A percentile compares a stretch with the other conserved stretches of the same genome.
These are phyloP conservation scores for Lepidochrysops patricia DNA, from an alignment of 2,888 invertebrate genomes.

Conservation along the genomic window DNA sequence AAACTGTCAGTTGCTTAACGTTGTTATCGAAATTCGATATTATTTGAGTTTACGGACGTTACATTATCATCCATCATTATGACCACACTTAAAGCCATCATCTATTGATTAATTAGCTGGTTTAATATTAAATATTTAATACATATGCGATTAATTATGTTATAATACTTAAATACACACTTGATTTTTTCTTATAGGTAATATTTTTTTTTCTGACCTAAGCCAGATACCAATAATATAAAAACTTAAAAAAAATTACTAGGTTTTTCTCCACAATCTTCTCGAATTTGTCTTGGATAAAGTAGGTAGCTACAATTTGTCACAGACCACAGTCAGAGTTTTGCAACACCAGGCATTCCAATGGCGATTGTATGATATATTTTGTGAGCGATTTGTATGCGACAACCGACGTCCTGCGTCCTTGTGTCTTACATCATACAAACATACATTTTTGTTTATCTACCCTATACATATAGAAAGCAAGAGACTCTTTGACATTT, in stretches of 20 bases:
- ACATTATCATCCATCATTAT: constrained; percentile 1
- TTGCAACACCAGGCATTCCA: not conserved
- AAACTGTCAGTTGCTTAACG: not conserved
- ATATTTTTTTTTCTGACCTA: no score
- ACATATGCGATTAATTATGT: not conserved
- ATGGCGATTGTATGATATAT: not conserved
- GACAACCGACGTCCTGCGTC: not conserved
- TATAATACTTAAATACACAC: no score
- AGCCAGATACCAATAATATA: no score
- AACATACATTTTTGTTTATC: not conserved
- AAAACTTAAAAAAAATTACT: no score
- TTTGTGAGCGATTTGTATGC: constrained; percentile 5
- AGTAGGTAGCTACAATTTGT: not conserved
- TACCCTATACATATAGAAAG: not conserved
- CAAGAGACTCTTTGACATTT: not conserved
- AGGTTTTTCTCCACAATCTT: no score
- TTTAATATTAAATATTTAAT: no score
- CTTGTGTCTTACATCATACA: constrained; percentile 2
- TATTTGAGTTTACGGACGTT: not conserved
- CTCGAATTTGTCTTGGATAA: not conserved
- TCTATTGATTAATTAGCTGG: not conserved
- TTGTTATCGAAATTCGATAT: not conserved
- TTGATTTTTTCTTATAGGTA: no score
- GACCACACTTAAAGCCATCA: not conserved
- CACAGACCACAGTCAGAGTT: not conserved